Evolutionary conservation across 2,113 vertebrate species (phyloP).

Genomic region (Proteles cristata): DNA sequence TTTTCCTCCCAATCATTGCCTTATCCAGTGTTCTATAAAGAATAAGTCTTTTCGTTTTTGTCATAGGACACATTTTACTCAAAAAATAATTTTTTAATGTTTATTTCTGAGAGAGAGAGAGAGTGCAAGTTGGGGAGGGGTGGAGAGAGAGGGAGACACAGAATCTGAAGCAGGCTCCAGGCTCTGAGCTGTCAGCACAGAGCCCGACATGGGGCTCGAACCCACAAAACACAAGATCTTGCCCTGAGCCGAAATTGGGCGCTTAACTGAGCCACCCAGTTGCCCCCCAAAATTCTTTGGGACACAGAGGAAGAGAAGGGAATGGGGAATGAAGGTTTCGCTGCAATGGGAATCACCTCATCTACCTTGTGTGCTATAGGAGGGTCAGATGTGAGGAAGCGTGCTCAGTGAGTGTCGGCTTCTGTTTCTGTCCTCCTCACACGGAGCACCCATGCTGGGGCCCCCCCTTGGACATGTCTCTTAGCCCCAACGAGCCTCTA

Average conservation of each 20-base stretch:
- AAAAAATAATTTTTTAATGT: background rate
- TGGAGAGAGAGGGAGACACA: too few species aligned
- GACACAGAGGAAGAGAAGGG: background rate
- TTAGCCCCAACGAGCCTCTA: background rate
- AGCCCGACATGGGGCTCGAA: too few species aligned
- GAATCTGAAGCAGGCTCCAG: too few species aligned
- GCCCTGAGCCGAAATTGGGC: too few species aligned
- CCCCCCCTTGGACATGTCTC: too few species aligned
- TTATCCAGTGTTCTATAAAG: background rate
- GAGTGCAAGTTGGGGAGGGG: too few species aligned
- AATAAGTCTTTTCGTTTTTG: background rate
- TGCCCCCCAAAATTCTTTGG: too few species aligned
- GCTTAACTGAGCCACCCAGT: too few species aligned
- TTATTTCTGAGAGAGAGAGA: too few species aligned
- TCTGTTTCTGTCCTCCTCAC: background rate
- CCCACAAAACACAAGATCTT: too few species aligned
- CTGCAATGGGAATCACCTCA: background rate
- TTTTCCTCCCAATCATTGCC: background rate
- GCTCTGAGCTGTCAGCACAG: too few species aligned
- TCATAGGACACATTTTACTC: conserved; percentile 5
- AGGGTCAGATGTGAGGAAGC: background rate
- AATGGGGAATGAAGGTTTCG: background rate
- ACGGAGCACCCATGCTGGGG: background rate
- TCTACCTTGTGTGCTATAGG: background rate
- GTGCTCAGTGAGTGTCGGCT: accelerated